These are phyloP conservation scores for Intellagama lesueurii DNA, from an alignment of 2,797 vertebrate genomes.

Conservation along the genomic window DNA sequence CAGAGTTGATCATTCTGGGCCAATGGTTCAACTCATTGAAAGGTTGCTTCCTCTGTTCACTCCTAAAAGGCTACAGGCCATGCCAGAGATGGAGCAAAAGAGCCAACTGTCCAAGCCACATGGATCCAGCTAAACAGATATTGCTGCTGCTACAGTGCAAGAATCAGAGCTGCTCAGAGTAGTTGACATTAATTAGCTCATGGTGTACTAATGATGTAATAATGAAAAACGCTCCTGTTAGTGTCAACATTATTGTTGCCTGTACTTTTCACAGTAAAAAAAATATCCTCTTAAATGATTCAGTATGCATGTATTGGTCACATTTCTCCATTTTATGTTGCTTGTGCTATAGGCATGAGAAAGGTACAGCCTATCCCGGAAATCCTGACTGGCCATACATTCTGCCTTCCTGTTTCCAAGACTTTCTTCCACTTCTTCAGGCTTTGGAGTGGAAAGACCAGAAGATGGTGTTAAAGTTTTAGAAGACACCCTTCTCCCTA, in stretches of 20 bases:
- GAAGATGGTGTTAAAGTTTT: neutral
- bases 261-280: neutral
- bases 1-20: too few relatives aligned
- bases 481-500: neutral
- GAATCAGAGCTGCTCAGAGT: neutral
- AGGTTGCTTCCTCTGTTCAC: too few relatives aligned
- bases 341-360: neutral
- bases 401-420: neutral
- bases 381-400: neutral
- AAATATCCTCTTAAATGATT: neutral
- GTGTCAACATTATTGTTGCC: neutral
- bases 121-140: neutral
- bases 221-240: too few relatives aligned
- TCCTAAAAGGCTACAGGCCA: too few relatives aligned
- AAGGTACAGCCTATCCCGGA: neutral
- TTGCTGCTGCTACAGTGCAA: neutral
- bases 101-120: neutral
- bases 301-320: neutral
- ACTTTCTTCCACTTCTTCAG: neutral
- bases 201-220: neutral
- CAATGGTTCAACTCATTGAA: too few relatives aligned
- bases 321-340: neutral
- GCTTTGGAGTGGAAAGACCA: neutral
- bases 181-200: neutral
- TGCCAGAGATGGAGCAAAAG: too few relatives aligned